phyloP scores from a whole-genome alignment of 2,888 invertebrate species.

The Xestia xanthographa region DNA sequence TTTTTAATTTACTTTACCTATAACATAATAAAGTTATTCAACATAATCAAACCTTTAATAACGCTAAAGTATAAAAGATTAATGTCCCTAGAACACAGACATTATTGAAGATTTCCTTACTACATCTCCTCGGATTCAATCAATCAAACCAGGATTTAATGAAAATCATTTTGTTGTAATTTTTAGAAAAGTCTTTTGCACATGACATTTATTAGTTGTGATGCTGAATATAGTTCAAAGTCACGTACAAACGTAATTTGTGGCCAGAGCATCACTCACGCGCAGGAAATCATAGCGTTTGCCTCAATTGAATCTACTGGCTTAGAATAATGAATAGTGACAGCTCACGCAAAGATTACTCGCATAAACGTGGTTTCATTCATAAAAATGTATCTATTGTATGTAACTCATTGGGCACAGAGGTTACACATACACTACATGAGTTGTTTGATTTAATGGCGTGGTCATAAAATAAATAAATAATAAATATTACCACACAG shows the following conservation, averaged over 20 bases:
- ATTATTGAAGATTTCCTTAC: background rate
- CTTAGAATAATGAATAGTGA: conserved; percentile 53
- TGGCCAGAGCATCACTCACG: conserved; percentile 20
- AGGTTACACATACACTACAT: too few species aligned
- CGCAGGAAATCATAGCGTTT: conserved; percentile 32
- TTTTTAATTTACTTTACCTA: background rate
- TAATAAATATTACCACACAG: too few species aligned
- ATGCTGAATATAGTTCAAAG: conserved; percentile 8
- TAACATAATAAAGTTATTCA: background rate
- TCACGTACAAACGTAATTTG: conserved; percentile 32
- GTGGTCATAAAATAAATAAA: too few species aligned
- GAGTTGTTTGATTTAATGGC: too few species aligned
- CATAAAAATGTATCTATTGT: conserved; percentile 40
- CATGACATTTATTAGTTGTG: background rate
- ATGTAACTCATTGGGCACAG: background rate
- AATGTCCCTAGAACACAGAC: background rate
- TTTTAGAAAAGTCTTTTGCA: background rate
- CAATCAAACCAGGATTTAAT: background rate
- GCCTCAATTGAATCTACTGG: conserved; percentile 33
- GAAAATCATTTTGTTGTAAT: background rate
- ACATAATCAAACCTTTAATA: background rate
- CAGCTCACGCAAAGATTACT: conserved; percentile 45
- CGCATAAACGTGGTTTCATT: conserved; percentile 35
- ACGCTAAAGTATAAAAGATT: background rate
- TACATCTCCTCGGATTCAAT: background rate